Evolutionary conservation across 2,797 vertebrate species (phyloP).

Genomic region (Ctenopoma multispine): DNA sequence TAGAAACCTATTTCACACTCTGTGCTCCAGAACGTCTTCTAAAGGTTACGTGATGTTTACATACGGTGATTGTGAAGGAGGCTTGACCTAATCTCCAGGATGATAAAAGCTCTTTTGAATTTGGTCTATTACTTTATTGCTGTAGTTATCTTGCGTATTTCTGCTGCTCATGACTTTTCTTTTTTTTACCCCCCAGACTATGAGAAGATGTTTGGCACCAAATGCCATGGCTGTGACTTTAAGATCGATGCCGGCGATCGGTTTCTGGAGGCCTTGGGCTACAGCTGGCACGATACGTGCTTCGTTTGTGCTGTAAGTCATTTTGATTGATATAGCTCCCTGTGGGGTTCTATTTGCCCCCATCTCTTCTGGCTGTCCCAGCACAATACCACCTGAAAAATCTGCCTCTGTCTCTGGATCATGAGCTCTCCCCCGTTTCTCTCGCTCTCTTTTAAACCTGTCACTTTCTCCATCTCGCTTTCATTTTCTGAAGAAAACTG

Average conservation of each 20-base stretch:
- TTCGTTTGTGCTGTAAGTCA: conserved; percentile 97
- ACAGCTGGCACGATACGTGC: conserved; percentile 99
- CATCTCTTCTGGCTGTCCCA: conserved; percentile 45
- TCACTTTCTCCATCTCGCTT: conserved; percentile 34
- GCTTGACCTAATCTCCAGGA: conserved; percentile 23
- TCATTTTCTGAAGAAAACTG: conserved; percentile 38
- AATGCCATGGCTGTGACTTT: conserved; percentile 98
- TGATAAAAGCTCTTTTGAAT: conserved; percentile 38
- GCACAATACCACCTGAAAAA: conserved; percentile 65
- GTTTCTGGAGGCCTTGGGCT: conserved; percentile 97
- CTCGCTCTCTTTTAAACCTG: conserved; percentile 25
- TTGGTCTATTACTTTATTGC: conserved; percentile 30
- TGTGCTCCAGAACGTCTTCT: conserved; percentile 10
- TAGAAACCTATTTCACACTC: conserved; percentile 35
- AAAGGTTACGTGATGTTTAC: conserved; percentile 50
- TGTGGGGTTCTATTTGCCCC: conserved; percentile 48
- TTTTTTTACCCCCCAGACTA: conserved; percentile 91
- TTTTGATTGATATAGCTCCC: conserved; percentile 74
- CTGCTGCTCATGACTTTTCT: not conserved
- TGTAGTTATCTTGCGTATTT: conserved; percentile 9
- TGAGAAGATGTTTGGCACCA: conserved; percentile 99
- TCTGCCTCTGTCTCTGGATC: conserved; percentile 50
- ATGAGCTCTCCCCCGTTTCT: not conserved
- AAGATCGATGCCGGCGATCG: conserved; percentile 99
- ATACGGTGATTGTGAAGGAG: not conserved